Evolutionary conservation across 2,113 vertebrate species (phyloP), one percentile per base, ranked within the genome.

Genomic region (Tiliqua scincoides): DNA sequence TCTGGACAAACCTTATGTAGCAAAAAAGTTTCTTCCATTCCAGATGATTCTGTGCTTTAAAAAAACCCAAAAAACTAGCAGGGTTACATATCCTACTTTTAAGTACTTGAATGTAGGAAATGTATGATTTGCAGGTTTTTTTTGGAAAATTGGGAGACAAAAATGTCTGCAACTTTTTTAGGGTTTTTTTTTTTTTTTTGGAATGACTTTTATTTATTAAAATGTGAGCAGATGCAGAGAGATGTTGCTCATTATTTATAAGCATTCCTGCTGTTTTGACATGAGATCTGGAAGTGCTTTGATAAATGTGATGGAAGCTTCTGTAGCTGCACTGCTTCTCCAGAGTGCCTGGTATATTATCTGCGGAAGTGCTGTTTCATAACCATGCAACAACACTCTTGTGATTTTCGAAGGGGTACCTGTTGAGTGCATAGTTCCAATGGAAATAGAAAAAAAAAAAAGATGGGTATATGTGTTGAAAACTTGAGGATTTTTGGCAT

Each of bases 281-380:
- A 92, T 89, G 87, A 87, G 86, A 90, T 90, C 84, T 90, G 83
- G 87, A 88, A 86, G 81, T 89, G 89, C 92, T 94, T 91, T 89
- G 94, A 94, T 89, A 92, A 93, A 93, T 94, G 93, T 87, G 86
- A 88, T 91, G 91, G 91, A 92, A 93, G 90, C 89, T 89, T 87
- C 79, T 84, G 80, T 91, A 83, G 89, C 93, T 91, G 91, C 89
- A 77, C 71, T 89, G 83, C 87, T 90, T 91, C 80, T 91, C 85
- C 85, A 85, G 93, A 94, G 87, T 90, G 79, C 88, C 89, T 93
- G 37, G 90, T 90, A 79, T 8, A 63, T 94, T 84, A 85, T 93
- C 87, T 87, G 83, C 90, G 89, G 91, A 93, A 89, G 82, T 93
- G 91, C 91, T 95, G 91, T 89, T 94, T 92, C 84, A 88, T 92